Percentiles rank a stretch among this genome's conserved stretches.
Evolutionary conservation across 2,113 vertebrate species (phyloP).

Genomic region (Puntigrus tetrazona): DNA sequence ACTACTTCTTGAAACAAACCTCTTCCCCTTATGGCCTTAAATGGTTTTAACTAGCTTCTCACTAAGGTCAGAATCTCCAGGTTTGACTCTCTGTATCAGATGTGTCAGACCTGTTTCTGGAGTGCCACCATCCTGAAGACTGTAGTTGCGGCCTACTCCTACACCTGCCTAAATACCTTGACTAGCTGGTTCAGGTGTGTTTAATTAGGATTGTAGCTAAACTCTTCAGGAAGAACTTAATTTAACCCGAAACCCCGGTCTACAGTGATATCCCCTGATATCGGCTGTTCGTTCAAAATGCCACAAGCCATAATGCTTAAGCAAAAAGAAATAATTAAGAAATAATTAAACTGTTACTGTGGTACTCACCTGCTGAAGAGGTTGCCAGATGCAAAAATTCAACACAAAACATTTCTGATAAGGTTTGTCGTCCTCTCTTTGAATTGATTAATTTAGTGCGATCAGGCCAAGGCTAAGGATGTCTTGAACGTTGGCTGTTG

Average conservation of each 20-base stretch:
- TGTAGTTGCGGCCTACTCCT: neutral
- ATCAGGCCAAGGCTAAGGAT: neutral
- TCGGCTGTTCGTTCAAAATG: neutral
- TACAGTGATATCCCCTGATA: neutral
- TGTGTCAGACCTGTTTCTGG: neutral
- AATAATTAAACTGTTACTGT: neutral
- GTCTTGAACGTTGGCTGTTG: neutral
- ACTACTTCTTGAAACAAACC: neutral
- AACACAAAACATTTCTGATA: neutral
- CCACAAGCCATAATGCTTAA: neutral
- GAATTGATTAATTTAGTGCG: neutral
- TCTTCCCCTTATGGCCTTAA: neutral
- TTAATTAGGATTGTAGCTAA: neutral
- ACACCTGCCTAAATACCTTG: neutral
- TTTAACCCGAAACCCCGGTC: neutral
- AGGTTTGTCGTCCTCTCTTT: neutral
- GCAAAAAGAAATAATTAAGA: neutral
- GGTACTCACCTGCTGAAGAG: neutral
- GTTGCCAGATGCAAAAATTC: neutral
- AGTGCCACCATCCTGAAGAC: neutral
- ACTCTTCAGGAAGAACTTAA: neutral
- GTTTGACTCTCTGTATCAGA: neutral
- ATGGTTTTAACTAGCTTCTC: neutral
- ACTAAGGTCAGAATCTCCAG: neutral
- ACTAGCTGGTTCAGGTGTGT: neutral